Evolutionary conservation across 2,113 vertebrate genomes (phyloP).

Genomic region (Engystomops pustulosus): DNA sequence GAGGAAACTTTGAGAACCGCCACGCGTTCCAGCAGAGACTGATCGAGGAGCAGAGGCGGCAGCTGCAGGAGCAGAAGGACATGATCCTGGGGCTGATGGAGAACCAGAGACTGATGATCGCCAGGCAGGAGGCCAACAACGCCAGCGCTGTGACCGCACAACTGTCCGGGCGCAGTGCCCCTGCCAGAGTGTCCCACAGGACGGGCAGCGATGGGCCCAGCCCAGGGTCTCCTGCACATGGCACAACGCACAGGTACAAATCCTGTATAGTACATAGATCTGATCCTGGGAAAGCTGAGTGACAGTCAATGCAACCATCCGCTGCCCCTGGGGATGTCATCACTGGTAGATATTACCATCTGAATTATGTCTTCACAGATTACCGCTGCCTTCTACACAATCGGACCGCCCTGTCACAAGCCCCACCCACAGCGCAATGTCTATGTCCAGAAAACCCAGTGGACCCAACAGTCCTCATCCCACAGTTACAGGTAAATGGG

Average conservation of each 20-base stretch:
- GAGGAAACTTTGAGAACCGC: slow-evolving; percentile 71
- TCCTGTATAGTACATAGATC: background rate
- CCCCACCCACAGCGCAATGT: slow-evolving; percentile 47
- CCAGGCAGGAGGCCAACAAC: slow-evolving; percentile 69
- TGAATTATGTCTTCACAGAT: slow-evolving; percentile 54
- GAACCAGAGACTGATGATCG: slow-evolving; percentile 72
- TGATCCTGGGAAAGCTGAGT: background rate
- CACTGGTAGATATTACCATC: background rate
- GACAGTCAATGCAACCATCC: background rate
- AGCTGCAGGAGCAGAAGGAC: slow-evolving; percentile 85
- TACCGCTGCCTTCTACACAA: slow-evolving; percentile 43
- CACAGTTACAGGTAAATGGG: slow-evolving; percentile 80
- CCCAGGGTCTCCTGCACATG: slow-evolving; percentile 20
- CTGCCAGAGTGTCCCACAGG: slow-evolving; percentile 47
- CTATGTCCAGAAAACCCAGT: slow-evolving; percentile 60
- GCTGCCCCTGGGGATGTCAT: background rate
- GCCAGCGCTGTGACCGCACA: slow-evolving; percentile 48
- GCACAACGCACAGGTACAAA: slow-evolving; percentile 61
- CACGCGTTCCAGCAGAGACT: slow-evolving; percentile 80
- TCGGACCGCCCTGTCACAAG: slow-evolving; percentile 30
- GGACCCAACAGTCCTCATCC: too few species aligned
- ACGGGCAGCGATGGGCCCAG: slow-evolving; percentile 3
- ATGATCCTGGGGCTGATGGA: slow-evolving; percentile 79
- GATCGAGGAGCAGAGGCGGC: slow-evolving; percentile 82
- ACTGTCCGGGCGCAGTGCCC: too few species aligned